Evolutionary conservation across 2,888 invertebrate species (phyloP).

Genomic region (Onthophagus sagittarius): DNA sequence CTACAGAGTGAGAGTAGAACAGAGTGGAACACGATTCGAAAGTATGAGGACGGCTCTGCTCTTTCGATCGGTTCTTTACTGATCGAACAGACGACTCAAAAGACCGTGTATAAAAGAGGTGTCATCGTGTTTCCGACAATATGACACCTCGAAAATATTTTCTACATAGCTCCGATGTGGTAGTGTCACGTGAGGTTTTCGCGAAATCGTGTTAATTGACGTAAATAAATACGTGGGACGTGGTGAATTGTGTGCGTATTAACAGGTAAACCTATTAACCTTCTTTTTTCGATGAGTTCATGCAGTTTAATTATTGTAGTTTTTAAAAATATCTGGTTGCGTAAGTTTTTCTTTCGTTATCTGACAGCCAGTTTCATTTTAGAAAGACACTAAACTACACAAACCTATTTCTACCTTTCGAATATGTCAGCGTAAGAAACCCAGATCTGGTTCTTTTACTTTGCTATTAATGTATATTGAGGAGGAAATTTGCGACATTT

Average conservation of each 20-base stretch:
- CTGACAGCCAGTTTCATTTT: background rate
- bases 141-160: background rate
- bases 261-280: background rate
- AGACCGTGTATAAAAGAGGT: background rate
- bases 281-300: background rate
- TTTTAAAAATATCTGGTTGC: background rate
- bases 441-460: background rate
- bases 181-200: background rate
- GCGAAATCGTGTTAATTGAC: background rate
- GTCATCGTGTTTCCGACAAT: background rate
- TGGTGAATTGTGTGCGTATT: background rate
- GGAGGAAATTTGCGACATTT: background rate
- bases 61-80: slow-evolving; percentile 15
- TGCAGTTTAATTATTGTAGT: background rate
- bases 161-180: background rate
- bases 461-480: background rate
- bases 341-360: no score
- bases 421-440: background rate
- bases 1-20: background rate
- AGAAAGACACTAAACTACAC: background rate
- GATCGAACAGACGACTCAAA: background rate
- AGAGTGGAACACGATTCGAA: slow-evolving; percentile 24
- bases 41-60: slow-evolving; percentile 30
- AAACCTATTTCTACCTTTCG: background rate
- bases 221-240: background rate